Conservation (phyloP, 2,797 vertebrate genomes). For the Manis crassicaudata region DNA sequence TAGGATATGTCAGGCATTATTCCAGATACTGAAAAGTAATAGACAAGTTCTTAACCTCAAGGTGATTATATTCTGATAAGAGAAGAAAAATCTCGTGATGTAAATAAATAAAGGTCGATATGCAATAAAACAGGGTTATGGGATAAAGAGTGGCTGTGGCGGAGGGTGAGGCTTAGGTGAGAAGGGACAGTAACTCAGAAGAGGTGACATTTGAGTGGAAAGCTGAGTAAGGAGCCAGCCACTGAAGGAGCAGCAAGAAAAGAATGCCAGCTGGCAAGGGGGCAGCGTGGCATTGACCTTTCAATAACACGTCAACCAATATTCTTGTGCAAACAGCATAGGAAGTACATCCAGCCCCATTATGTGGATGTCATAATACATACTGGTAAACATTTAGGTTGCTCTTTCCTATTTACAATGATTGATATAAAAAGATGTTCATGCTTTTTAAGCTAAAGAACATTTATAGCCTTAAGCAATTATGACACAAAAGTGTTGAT, state of each 20-base stretch:
- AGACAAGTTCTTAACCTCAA: not conserved
- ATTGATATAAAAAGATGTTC: not conserved
- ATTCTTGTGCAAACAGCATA: not conserved
- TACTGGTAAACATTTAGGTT: not conserved
- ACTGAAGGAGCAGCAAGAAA: not conserved
- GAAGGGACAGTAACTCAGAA: not conserved
- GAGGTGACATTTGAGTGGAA: not conserved
- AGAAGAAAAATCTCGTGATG: not conserved
- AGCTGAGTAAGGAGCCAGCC: not conserved
- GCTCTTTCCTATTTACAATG: not conserved
- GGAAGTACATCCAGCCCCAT: not conserved
- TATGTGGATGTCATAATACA: not conserved
- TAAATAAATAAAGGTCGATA: not conserved
- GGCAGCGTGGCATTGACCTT: rapidly evolving
- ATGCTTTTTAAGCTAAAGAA: not conserved
- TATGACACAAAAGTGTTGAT: not conserved
- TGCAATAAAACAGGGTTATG: not conserved
- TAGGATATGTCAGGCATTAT: not conserved
- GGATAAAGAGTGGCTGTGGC: not conserved
- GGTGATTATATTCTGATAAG: not conserved
- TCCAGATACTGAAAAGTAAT: not conserved
- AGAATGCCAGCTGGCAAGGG: not conserved
- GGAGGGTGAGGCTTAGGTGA: not conserved
- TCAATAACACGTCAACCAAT: not conserved
- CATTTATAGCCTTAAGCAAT: not conserved